Percentiles rank a stretch among this genome's conserved stretches.
Evolutionary conservation across 2,797 vertebrate species (phyloP).

Genomic region (Parambassis ranga): DNA sequence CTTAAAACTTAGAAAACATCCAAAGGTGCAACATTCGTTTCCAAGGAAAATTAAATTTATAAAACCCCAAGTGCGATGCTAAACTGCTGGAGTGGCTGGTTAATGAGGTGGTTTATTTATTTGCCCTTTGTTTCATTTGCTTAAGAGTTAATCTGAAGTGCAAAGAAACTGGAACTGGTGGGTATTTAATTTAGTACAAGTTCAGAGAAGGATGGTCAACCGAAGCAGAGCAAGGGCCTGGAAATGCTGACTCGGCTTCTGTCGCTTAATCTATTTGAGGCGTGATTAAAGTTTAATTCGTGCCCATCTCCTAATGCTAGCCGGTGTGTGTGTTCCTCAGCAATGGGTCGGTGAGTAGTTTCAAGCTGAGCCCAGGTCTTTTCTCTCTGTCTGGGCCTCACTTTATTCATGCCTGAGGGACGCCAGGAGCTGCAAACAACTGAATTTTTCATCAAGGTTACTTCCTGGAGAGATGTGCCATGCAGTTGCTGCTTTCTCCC

Average conservation of each 20-base stretch:
- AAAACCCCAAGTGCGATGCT: no score
- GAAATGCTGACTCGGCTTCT: slow-evolving; percentile 74
- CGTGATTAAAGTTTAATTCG: slow-evolving; percentile 81
- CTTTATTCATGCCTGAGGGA: slow-evolving; percentile 84
- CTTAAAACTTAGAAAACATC: not conserved
- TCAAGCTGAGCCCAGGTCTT: slow-evolving; percentile 77
- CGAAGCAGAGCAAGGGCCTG: slow-evolving; percentile 45
- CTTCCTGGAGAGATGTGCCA: slow-evolving; percentile 79
- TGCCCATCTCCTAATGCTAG: slow-evolving; percentile 74
- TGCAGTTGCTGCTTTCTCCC: slow-evolving; percentile 66
- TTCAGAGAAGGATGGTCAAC: slow-evolving; percentile 60
- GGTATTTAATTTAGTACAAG: slow-evolving; percentile 51
- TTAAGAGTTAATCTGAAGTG: slow-evolving; percentile 31
- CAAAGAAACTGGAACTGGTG: slow-evolving; percentile 44
- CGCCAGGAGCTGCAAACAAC: slow-evolving; percentile 79
- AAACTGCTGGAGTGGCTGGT: not conserved
- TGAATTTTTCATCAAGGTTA: slow-evolving; percentile 84
- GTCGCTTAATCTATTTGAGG: slow-evolving; percentile 79
- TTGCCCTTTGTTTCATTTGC: slow-evolving; percentile 29
- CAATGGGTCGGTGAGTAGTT: slow-evolving; percentile 68
- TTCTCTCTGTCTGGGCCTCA: slow-evolving; percentile 73
- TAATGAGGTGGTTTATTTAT: slow-evolving; percentile 18
- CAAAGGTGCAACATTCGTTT: not conserved
- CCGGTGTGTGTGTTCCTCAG: slow-evolving; percentile 47
- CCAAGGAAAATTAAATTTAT: not conserved